These are phyloP conservation scores for Polylopha cassiicola DNA, from an alignment of 2,888 invertebrate genomes.

Conservation along the genomic window DNA sequence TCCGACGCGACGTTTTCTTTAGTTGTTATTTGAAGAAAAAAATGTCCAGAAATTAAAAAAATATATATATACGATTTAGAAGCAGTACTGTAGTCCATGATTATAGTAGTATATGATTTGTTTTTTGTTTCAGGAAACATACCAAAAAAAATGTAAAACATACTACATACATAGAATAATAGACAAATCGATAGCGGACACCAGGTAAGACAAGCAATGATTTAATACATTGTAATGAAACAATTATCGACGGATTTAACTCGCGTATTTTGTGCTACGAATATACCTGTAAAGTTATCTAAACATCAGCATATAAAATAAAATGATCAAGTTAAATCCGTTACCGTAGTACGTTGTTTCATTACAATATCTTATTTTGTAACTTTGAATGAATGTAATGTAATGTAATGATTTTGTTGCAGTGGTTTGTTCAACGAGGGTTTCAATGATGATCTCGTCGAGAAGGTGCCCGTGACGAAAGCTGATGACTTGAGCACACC, in stretches of 20 bases:
- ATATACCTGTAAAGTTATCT: too few species aligned
- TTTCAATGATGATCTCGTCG: constrained; percentile 51
- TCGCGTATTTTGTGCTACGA: too few species aligned
- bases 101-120: constrained; percentile 16
- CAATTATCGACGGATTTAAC: too few species aligned
- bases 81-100: constrained; percentile 4
- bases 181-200: constrained; percentile 69
- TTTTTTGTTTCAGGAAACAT: constrained; percentile 79
- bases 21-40: too few species aligned
- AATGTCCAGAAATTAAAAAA: too few species aligned
- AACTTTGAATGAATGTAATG: too few species aligned
- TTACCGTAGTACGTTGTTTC: neutral
- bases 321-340: neutral
- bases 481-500: constrained; percentile 55
- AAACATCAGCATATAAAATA: too few species aligned
- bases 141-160: constrained; percentile 84
- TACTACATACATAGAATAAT: constrained; percentile 77
- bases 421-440: constrained; percentile 65
- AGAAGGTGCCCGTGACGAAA: constrained; percentile 45
- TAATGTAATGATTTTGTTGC: too few species aligned
- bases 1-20: too few species aligned
- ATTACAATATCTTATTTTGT: constrained; percentile 9
- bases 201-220: constrained; percentile 52
- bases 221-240: neutral
- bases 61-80: too few species aligned